Evolutionary conservation across 1,140 invertebrate species (phyloP), one percentile per base, ranked within the genome.

Genomic region (Procambarus virginalis): DNA sequence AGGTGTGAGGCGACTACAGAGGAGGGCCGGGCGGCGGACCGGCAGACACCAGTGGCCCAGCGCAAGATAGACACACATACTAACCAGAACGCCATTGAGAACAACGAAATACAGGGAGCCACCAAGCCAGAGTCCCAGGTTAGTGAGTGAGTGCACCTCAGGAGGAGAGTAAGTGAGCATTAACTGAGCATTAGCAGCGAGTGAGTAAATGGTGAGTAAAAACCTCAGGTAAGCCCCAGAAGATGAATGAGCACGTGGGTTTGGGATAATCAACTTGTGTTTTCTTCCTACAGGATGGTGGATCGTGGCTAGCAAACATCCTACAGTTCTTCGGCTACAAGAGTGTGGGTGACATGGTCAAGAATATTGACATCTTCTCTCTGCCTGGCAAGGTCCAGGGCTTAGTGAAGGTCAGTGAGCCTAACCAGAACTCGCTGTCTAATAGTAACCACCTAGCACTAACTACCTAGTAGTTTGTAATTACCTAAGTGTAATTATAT

Each of bases 241-340:
- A 34, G 34, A 14, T 58, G 55, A 58, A 68, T 10, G 64, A 68
- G 64, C 20, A 68, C 64, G 64, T 68, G 64, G 1, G 1, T 58
- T 8, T 9, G 0, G 55, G 22, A 20, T 73, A 14, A 83, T 49
- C 46, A 70, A 48, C 4, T 14, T 17, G 17, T 17, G 68, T 64
- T 60, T 17, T 17, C 58, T 64, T 8, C n/a, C 12, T 70, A 3
- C 81, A 83, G 46, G 68, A 78, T n/a, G 60, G 20, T 46, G 48
- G 77, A 78, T 87, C 90, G 2, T 91, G 90, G 90, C 0, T 87
- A 46, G 64, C 82, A 6, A 83, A n/a, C 22, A 49, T 82, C 51
- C 84, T 91, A 2, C 60, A n/a, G 49, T 87, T 87, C 84, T 91
- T 91, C 79, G 90, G 90, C 17, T 91, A 91, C 90, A 88, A 88